Evolutionary conservation across 2,113 vertebrate genomes (phyloP), one percentile per base, ranked within the genome.

Genomic region (Coryphaenoides rupestris): DNA sequence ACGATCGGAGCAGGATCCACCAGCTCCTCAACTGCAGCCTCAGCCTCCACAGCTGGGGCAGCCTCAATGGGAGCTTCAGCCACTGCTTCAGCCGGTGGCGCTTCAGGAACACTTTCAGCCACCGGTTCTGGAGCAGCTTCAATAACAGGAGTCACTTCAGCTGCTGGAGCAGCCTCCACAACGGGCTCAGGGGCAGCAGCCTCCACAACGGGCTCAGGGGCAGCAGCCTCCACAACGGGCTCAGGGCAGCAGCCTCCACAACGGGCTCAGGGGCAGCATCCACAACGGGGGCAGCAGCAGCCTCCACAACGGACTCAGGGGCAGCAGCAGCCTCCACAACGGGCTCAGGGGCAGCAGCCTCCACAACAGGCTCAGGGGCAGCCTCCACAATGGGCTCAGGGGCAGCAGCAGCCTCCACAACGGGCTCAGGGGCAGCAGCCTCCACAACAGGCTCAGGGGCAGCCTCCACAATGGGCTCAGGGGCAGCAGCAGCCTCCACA

Each of bases 1-100:
- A 80, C 21, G 3, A 75, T 72, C 1, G 68, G 64, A 46, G 70
- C 77, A 5, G 64, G 19, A 24, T 85, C 78, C 55, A 69, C 58
- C 56, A 83, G 67, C 64, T 86, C 78, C 45, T 66, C 68, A 1
- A 55, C 13, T 16, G 57, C 68, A 49, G 71, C 55, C 21, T 55
- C 56, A 17, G 53, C 63, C 7, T 21, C 62, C 0, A 16, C 78
- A 62, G 23, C 62, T 16, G 23, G 59, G 13, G 33, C 24, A 49
- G 24, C 65, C 23, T 60, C 55, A 4, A 40, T 19, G 4, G 46
- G 17, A 19, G 54, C 28, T 63, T 66, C 24, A 45, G 56, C 45
- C 1, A 28, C 6, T 13, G 53, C 55, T 46, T 66, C 62, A 22
- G 45, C 55, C 6, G 40, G 1, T 24, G 33, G 14, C 21, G 58